These are phyloP conservation scores for Callinectes sapidus DNA, from an alignment of 2,888 invertebrate genomes.

Conservation along the genomic window DNA sequence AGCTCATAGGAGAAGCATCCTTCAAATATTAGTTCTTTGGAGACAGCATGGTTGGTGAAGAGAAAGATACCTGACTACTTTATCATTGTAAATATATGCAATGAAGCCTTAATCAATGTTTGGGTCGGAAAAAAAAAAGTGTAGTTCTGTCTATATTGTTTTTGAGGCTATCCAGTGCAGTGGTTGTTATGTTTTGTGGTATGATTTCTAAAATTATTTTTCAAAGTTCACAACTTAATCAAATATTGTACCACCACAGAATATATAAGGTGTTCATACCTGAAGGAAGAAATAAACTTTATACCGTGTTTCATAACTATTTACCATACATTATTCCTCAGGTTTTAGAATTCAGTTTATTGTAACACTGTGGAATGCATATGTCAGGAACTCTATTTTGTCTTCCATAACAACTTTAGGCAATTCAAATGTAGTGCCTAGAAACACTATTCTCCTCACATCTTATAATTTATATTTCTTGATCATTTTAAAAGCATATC, in stretches of 20 bases:
- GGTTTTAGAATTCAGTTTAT: not conserved
- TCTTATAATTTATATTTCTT: not conserved
- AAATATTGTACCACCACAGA: not conserved
- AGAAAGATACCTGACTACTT: not conserved
- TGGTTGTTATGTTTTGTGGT: not conserved
- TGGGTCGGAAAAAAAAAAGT: not conserved
- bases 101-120: not conserved
- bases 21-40: not conserved
- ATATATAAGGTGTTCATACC: not conserved
- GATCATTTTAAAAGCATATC: not conserved
- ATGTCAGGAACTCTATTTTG: not conserved
- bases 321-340: not conserved
- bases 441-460: not conserved
- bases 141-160: not conserved
- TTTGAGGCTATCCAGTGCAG: not conserved
- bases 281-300: not conserved
- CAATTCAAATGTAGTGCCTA: not conserved
- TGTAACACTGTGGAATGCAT: not conserved
- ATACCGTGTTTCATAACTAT: not conserved
- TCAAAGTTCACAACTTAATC: not conserved
- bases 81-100: not conserved
- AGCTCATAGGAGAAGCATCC: not conserved
- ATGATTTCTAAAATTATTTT: not conserved
- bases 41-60: not conserved
- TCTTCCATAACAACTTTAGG: not conserved